Percentiles rank a stretch among this genome's conserved stretches.
These are phyloP conservation scores for Harpalus rufipes DNA, from an alignment of 2,888 invertebrate genomes.

Conservation along the genomic window DNA sequence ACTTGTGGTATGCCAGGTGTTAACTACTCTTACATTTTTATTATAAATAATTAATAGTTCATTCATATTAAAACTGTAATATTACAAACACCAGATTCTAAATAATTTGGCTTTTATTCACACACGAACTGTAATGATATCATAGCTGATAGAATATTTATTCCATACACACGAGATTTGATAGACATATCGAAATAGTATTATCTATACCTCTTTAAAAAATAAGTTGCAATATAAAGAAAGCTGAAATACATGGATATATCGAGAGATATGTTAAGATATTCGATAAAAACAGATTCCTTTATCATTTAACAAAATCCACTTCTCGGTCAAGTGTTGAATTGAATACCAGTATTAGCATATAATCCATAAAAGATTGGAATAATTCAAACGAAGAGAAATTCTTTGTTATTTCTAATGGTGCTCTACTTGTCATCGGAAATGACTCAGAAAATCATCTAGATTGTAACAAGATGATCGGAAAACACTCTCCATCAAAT, in stretches of 20 bases:
- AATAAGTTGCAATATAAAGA: background rate
- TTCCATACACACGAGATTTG: no score
- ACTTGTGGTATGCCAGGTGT: background rate
- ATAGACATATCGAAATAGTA: no score
- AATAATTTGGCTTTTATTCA: background rate
- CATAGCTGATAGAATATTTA: no score
- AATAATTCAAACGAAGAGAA: conserved; percentile 38
- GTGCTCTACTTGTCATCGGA: conserved; percentile 40
- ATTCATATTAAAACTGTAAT: no score
- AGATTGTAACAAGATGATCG: conserved; percentile 30
- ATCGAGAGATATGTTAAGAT: background rate
- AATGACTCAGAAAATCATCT: conserved; percentile 46
- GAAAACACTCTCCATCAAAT: conserved; percentile 15
- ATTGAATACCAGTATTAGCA: conserved; percentile 17
- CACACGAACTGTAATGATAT: background rate
- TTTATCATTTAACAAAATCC: background rate
- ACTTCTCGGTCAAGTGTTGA: conserved; percentile 7
- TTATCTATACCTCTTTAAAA: no score
- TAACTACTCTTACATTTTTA: background rate
- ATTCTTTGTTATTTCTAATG: conserved; percentile 49
- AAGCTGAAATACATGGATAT: background rate
- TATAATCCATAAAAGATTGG: conserved; percentile 36
- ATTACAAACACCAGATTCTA: no score
- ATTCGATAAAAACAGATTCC: background rate
- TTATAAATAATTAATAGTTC: no score